Percentiles rank a stretch among this genome's conserved stretches.
Evolutionary conservation across 2,888 invertebrate species (phyloP).

Genomic region (Platycheirus albimanus): DNA sequence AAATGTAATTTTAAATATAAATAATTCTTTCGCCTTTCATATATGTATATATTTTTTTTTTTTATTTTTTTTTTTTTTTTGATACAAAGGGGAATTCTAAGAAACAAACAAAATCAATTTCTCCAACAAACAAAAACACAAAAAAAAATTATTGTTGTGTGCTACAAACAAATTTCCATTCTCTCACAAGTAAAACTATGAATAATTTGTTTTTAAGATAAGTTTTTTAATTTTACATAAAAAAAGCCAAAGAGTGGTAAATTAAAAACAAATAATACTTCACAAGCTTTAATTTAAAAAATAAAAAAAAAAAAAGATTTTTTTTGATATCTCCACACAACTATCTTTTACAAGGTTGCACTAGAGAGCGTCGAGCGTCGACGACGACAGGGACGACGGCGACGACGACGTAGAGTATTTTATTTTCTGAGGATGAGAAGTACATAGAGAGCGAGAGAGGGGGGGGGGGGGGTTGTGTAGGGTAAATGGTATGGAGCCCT

Average conservation of each 20-base stretch:
- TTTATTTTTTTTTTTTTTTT: too few relatives aligned
- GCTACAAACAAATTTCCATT: conserved; percentile 73
- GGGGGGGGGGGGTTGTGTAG: conserved; percentile 31
- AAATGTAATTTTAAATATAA: conserved; percentile 54
- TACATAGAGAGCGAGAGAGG: too few relatives aligned
- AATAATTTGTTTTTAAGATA: conserved; percentile 43
- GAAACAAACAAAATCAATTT: conserved; percentile 74
- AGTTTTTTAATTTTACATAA: conserved; percentile 40
- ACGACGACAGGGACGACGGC: too few relatives aligned
- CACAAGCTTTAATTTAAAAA: conserved; percentile 72
- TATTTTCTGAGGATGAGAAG: conserved; percentile 31
- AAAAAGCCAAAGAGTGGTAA: conserved; percentile 65
- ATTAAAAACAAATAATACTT: conserved; percentile 67
- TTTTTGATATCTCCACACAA: conserved; percentile 60
- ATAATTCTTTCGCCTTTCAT: conserved; percentile 71
- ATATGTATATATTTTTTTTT: conserved; percentile 2
- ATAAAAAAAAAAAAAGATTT: conserved; percentile 42
- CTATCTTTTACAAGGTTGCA: conserved; percentile 71
- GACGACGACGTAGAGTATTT: conserved; percentile 43
- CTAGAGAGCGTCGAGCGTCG: too few relatives aligned
- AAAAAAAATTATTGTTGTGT: conserved; percentile 72
- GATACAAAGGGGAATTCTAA: conserved; percentile 67
- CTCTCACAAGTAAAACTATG: conserved; percentile 69
- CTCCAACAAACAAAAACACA: conserved; percentile 65
- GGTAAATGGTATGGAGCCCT: conserved; percentile 46